A percentile compares a stretch with the other conserved stretches of the same genome.
Conservation (phyloP, 2,888 invertebrate genomes). For the Lacanobia wlatinum region DNA sequence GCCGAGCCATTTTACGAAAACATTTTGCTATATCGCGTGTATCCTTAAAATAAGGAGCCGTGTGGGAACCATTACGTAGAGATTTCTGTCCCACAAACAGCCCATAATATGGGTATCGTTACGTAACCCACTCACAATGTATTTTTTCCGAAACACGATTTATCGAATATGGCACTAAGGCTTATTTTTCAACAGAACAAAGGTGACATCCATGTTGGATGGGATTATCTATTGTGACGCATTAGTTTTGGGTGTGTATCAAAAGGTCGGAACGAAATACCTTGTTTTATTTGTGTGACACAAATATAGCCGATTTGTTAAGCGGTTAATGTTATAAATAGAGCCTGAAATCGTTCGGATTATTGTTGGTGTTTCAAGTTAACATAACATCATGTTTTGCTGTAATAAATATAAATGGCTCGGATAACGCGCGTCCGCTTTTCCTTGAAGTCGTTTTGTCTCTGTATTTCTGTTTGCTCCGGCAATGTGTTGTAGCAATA, state of each 20-base stretch:
- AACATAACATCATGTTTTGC: slow-evolving; percentile 20
- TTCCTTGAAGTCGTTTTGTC: slow-evolving; percentile 50
- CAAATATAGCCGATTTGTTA: slow-evolving; percentile 40
- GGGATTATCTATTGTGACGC: slow-evolving; percentile 58
- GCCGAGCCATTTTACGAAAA: slow-evolving; percentile 85
- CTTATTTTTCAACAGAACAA: slow-evolving; percentile 60
- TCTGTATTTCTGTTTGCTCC: slow-evolving; percentile 41
- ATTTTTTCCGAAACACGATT: slow-evolving; percentile 69
- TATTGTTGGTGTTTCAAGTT: slow-evolving; percentile 24
- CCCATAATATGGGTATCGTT: slow-evolving; percentile 73
- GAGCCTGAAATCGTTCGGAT: slow-evolving; percentile 34
- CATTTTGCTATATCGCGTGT: slow-evolving; percentile 87
- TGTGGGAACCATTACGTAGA: slow-evolving; percentile 85
- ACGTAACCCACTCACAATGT: slow-evolving; percentile 64
- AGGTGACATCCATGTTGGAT: slow-evolving; percentile 53
- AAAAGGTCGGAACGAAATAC: slow-evolving; percentile 35
- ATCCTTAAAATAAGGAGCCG: slow-evolving; percentile 84
- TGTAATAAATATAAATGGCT: slow-evolving; percentile 51
- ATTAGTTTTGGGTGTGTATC: slow-evolving; percentile 48
- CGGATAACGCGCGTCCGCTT: slow-evolving; percentile 21
- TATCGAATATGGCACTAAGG: slow-evolving; percentile 60
- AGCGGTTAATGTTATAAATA: slow-evolving; percentile 29
- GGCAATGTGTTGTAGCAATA: slow-evolving; percentile 23
- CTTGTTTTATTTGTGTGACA: slow-evolving; percentile 37
- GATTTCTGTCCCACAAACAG: slow-evolving; percentile 82